Evolutionary conservation across 2,797 vertebrate species (phyloP), one percentile per base, ranked within the genome.

Genomic region (Leptodactylus fallax): DNA sequence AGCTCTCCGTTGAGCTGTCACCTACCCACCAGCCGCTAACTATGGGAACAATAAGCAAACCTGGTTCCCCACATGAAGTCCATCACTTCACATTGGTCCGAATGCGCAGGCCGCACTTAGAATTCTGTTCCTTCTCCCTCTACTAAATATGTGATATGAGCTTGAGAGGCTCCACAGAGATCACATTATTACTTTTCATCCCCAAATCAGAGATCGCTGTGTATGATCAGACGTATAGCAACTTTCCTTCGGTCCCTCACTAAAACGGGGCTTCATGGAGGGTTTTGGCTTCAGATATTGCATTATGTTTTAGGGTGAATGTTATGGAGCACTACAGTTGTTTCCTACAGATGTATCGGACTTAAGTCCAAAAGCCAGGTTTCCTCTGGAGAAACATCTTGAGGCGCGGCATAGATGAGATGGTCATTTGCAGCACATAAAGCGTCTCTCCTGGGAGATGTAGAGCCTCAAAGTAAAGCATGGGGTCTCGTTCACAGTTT

Each of bases 371-470:
- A 17, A 63, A 23, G 21, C 60, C 63, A 4, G 7, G 12, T 67
- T 67, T 67, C 63, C 65, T 49, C 45, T 71, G 67, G 69, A 10
- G 69, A 72, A 72, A 45, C 16, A 2, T 72, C 69, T 49, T 13
- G 47, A 21, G 71, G 71, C 2, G 10, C 8, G 19, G 45, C 45
- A 11, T 45, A n/a, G 45, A 74, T 51, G 45, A 74, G 71, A n/a
- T 49, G 71, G 71, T 74, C 45, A 21, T 74, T 74, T 19, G 9
- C 71, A 74, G 45, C 45, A 49, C 14, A 49, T 74, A 49, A 51
- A 74, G 71, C 19, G 45, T 10, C 25, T n/a, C 53, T 72, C 90
- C 77, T 67, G 53, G 69, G 85, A 89, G 65, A 21, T n/a, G 45
- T 83, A 4, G 90, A 85, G 16, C 71, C 49, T 45, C 8, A 13